Percentiles rank a stretch among this genome's conserved stretches.
Evolutionary conservation across 2,888 invertebrate species (phyloP).

Genomic region (Campopleginae sp.): DNA sequence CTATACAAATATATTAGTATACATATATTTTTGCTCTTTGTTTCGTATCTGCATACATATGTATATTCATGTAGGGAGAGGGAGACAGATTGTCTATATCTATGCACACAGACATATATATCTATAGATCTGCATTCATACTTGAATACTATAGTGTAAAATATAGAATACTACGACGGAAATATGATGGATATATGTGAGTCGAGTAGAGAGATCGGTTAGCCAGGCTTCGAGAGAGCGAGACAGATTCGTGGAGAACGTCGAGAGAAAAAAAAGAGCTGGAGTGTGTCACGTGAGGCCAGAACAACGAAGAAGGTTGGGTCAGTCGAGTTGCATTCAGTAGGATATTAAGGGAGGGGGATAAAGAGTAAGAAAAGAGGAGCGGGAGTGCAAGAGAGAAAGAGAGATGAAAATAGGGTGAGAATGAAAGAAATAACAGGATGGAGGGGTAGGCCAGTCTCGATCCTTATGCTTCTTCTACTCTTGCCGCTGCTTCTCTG

Average conservation of each 20-base stretch:
- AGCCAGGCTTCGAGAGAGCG: slow-evolving; percentile 44
- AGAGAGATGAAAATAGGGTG: slow-evolving; percentile 85
- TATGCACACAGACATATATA: neutral
- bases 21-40: slow-evolving; percentile 23
- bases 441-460: slow-evolving; percentile 79
- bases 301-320: slow-evolving; percentile 61
- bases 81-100: slow-evolving; percentile 2
- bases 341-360: slow-evolving; percentile 51
- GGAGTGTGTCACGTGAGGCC: slow-evolving; percentile 54
- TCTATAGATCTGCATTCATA: neutral
- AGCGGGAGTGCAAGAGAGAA: slow-evolving; percentile 83
- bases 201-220: slow-evolving; percentile 48
- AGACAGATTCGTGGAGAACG: slow-evolving; percentile 51
- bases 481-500: slow-evolving; percentile 28
- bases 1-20: slow-evolving; percentile 26
- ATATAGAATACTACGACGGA: neutral
- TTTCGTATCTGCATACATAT: slow-evolving; percentile 22
- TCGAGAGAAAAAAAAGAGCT: slow-evolving; percentile 48
- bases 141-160: neutral
- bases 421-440: slow-evolving; percentile 84
- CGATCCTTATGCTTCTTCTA: slow-evolving; percentile 62
- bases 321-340: slow-evolving; percentile 64
- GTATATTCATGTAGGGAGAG: slow-evolving; percentile 18
- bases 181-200: slow-evolving; percentile 11
- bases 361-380: slow-evolving; percentile 50